Conservation (phyloP, 1,140 invertebrate genomes). For the Tribolium madens region DNA sequence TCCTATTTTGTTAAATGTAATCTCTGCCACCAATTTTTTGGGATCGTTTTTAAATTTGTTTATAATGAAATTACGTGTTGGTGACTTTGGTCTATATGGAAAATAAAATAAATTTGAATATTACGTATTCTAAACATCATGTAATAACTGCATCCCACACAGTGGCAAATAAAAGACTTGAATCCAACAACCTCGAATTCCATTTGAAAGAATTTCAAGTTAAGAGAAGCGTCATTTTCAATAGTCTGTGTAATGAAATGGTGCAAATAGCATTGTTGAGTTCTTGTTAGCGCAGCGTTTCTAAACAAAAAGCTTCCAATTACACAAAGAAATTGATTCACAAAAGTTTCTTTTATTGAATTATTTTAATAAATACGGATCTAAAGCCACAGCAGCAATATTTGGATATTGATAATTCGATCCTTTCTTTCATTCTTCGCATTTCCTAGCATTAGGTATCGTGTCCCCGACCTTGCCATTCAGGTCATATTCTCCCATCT, state of each 20-base stretch:
- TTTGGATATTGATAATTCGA: not conserved
- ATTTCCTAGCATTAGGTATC: no score
- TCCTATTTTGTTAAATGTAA: no score
- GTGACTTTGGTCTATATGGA: no score
- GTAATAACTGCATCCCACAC: no score
- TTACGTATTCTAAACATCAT: no score
- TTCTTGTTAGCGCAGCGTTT: slow-evolving; percentile 1
- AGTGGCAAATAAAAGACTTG: not conserved
- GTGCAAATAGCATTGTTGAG: not conserved
- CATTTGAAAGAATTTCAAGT: not conserved
- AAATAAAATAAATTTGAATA: no score
- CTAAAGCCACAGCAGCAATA: not conserved
- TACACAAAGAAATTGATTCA: not conserved
- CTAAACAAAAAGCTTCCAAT: not conserved
- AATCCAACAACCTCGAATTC: not conserved
- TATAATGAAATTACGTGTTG: no score
- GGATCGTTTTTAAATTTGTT: no score
- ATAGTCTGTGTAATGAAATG: slow-evolving; percentile 14
- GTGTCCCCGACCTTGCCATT: no score
- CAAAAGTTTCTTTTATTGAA: not conserved
- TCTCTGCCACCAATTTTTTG: no score
- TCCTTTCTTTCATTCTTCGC: slow-evolving; percentile 2
- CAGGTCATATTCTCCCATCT: not conserved
- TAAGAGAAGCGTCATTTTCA: slow-evolving; percentile 8
- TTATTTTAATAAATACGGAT: not conserved